Conservation (phyloP, 2,113 vertebrate species). For the Cyphomyrus discorhynchus region DNA sequence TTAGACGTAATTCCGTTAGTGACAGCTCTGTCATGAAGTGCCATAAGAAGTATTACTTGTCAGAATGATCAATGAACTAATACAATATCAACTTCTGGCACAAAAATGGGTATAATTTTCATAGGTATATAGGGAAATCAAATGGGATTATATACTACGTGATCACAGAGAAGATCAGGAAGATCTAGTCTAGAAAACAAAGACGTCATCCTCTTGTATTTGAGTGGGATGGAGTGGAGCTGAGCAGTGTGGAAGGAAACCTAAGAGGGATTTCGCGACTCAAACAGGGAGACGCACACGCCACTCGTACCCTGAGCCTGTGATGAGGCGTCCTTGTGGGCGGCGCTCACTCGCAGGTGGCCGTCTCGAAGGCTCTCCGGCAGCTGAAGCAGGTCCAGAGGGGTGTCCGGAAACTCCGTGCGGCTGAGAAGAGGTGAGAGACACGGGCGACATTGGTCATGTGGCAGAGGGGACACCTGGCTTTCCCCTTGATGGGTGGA, state of each 20-base stretch:
- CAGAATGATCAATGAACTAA: neutral
- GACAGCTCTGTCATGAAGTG: neutral
- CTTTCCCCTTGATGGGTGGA: neutral
- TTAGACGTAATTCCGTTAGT: neutral
- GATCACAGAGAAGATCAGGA: neutral
- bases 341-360: slow-evolving; percentile 49
- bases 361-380: slow-evolving; percentile 61
- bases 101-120: neutral
- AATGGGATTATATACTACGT: neutral
- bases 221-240: neutral
- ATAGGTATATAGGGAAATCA: neutral
- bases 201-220: neutral
- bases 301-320: slow-evolving; percentile 52
- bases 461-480: neutral
- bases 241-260: neutral
- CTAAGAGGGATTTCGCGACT: neutral
- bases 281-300: neutral
- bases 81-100: neutral
- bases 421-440: slow-evolving; percentile 51
- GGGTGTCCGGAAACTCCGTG: slow-evolving; percentile 64
- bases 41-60: neutral
- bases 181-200: neutral
- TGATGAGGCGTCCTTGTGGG: slow-evolving; percentile 45
- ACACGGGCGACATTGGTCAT: neutral
- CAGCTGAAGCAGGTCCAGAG: slow-evolving; percentile 74